Conservation (phyloP, 2,888 invertebrate species). For the Vanessa cardui region DNA sequence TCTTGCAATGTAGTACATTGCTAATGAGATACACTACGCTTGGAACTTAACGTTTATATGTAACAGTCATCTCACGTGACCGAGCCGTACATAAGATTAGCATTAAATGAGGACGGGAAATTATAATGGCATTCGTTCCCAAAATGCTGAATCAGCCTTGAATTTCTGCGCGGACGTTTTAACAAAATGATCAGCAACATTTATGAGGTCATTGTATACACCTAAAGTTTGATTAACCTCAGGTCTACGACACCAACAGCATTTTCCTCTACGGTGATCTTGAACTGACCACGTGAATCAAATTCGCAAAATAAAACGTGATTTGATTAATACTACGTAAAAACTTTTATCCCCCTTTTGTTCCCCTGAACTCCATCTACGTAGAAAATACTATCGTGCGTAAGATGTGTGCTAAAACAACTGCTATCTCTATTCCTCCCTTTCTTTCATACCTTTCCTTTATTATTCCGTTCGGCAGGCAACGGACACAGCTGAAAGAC, state of each 20-base stretch:
- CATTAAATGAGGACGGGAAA: neutral
- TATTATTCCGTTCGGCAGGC: no score
- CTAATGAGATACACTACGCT: no score
- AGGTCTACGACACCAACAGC: conserved; percentile 18
- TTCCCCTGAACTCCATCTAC: no score
- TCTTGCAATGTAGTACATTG: no score
- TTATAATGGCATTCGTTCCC: neutral
- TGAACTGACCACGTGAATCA: conserved; percentile 20
- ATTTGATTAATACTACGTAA: neutral
- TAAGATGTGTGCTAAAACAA: no score
- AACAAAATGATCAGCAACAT: conserved; percentile 4
- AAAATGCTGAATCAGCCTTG: conserved; percentile 6
- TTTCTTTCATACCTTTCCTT: no score
- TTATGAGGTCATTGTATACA: conserved; percentile 13
- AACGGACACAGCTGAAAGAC: no score
- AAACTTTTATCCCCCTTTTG: neutral
- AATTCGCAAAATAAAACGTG: conserved; percentile 12
- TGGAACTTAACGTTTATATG: no score
- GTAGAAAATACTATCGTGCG: no score
- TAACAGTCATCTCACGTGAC: no score
- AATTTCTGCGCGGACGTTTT: conserved; percentile 6
- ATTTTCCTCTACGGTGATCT: conserved; percentile 14
- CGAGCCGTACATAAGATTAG: no score
- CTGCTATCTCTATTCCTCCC: no score
- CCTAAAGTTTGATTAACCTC: conserved; percentile 11